Percentiles rank a stretch among this genome's conserved stretches.
These are phyloP conservation scores for Parnassius smintheus DNA, from an alignment of 2,888 invertebrate genomes.

Conservation along the genomic window DNA sequence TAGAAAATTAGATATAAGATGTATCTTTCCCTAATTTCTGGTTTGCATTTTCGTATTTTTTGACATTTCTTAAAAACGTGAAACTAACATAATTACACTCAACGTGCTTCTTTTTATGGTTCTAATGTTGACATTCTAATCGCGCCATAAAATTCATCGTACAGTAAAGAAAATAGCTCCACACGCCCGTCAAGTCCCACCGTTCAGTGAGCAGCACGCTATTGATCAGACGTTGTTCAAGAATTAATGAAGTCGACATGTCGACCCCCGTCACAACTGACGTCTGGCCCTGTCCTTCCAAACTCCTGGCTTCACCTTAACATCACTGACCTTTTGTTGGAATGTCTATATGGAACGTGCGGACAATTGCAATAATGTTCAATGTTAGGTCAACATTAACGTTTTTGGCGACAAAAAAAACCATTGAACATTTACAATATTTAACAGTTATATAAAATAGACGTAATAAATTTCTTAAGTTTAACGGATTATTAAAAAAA, in stretches of 20 bases:
- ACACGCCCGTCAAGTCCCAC: constrained; percentile 9
- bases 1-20: no score
- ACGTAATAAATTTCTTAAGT: no score
- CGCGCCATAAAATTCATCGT: not conserved
- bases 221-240: constrained; percentile 67
- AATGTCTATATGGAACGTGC: constrained; percentile 71
- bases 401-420: not conserved
- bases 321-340: constrained; percentile 53
- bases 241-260: constrained; percentile 78
- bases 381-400: not conserved
- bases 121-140: constrained; percentile 2
- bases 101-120: no score
- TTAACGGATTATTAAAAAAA: no score
- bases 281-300: constrained; percentile 42
- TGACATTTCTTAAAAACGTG: no score
- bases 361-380: constrained; percentile 34
- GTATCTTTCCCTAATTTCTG: no score
- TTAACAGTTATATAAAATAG: not conserved
- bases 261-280: constrained; percentile 72
- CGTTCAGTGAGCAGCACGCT: constrained; percentile 34
- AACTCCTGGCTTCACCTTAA: constrained; percentile 48
- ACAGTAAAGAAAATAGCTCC: constrained; percentile 29
- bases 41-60: no score
- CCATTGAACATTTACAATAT: not conserved
- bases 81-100: no score